Evolutionary conservation across 2,888 invertebrate genomes (phyloP), one percentile per base, ranked within the genome.

Genomic region (Fissipunctia ypsillon): DNA sequence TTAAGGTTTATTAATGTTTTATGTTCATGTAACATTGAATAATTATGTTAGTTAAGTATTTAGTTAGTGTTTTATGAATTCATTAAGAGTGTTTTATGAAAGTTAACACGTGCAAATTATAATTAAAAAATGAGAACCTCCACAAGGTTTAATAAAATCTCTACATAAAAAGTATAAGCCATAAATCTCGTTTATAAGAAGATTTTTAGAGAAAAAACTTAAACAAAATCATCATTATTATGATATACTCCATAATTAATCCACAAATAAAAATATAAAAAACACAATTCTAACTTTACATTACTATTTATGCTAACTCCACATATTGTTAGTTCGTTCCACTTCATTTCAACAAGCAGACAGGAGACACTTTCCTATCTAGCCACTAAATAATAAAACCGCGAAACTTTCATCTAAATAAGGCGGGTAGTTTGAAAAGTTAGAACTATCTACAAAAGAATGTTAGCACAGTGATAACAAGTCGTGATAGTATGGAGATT

Each of bases 391-490:
- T 75, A 75, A 78, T 69, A 63, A 72, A 72, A 69, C 50, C 48
- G n/a, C 57, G 3, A 69, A 82, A 82, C 71, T 75, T 78, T 69
- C 69, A 65, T 69, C 75, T 56, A 70, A 79, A 82, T 82, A 76
- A 82, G 68, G 73, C 61, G 56, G 22, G 35, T 61, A 70, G 48
- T 78, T 72, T 16, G 35, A 38, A 65, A 68, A 74, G 69, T 71
- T 77, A 19, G 57, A 69, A 76, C 65, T 68, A 41, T 69, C 67
- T n/a, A 65, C 73, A 70, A 81, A 77, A 78, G 70, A 78, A 73
- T 81, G 64, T 52, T 50, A 7, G 41, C 6, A 19, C 52, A 14
- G 10, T 45, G 73, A 65, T 81, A 73, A n/a, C 60, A 54, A 61
- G 48, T 28, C 14, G 10, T 19, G 57, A 38, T 70, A 35, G 25